Base-by-base conservation (phyloP, 2,797 vertebrate genomes). In the Craterocephalus amniculus region DNA sequence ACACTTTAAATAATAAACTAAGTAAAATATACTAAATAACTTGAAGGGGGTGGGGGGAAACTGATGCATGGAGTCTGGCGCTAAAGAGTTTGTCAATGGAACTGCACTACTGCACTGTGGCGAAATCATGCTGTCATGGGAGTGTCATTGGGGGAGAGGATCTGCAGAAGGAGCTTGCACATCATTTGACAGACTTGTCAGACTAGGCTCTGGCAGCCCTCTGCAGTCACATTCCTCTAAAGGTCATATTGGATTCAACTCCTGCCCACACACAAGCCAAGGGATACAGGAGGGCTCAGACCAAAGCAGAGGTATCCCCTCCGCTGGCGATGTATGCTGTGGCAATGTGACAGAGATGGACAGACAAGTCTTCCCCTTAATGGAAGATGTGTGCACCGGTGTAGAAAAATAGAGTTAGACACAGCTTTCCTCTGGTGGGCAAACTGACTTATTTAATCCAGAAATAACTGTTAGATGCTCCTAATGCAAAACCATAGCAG, bases 241-340 rank as follows among this genome's bases (percentile, higher is more conserved):
- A 80, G 76, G 79, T 85, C 75, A 74, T 31, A 56, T 26, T 71
- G 36, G 73, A 83, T 78, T 87, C 55, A 64, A 31, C 58, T 82
- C 57, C 66, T 66, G 54, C 59, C 68, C 63, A 58, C 76, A 62
- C 57, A 64, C 43, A 35, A 43, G 55, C 45, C 0, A 1, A 32
- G 6, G 49, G 24, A 71, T 24, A 65, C n/a, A 6, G 40, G 54
- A 52, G 71, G 48, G 20, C 35, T 40, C 45, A 24, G 38, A 55
- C 38, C 51, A 14, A 61, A 77, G 72, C 54, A 45, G 45, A 48
- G 35, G 35, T 29, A 49, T 43, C 18, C 7, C 29, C 63, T 72
- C 24, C 24, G 14, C 54, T 48, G 26, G 51, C 34, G 56, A 60
- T 18, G 20, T 35, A 27, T 40, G 27, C 36, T 72, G 62, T 36